Evolutionary conservation across 1,140 invertebrate species (phyloP).

Genomic region (Drosophila ficusphila): DNA sequence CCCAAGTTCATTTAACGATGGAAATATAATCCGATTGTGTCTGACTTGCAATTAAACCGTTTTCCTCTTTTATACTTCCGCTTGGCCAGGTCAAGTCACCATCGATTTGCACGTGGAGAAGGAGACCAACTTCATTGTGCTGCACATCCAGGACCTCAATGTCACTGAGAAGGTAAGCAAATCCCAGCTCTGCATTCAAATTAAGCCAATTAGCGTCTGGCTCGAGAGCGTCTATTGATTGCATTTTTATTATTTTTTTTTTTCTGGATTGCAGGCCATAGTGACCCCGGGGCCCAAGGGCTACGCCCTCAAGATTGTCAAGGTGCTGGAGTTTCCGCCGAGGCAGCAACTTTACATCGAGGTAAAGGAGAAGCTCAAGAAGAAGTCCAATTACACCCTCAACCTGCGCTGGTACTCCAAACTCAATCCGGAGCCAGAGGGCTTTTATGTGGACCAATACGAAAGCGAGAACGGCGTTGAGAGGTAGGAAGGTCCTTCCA

Average conservation of each 20-base stretch:
- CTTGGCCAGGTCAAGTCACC: conserved; percentile 89
- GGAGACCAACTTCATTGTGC: conserved; percentile 94
- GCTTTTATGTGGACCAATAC: conserved; percentile 97
- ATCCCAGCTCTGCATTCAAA: conserved; percentile 19
- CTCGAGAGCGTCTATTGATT: conserved; percentile 47
- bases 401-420: conserved; percentile 92
- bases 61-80: conserved; percentile 25
- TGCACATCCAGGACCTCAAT: conserved; percentile 95
- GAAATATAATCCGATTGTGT: conserved; percentile 48
- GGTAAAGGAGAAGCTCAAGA: conserved; percentile 91
- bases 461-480: conserved; percentile 89
- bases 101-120: conserved; percentile 93
- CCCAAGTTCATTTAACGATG: conserved; percentile 10
- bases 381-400: conserved; percentile 93
- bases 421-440: conserved; percentile 92
- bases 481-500: conserved; percentile 87
- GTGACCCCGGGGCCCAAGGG: conserved; percentile 88
- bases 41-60: conserved; percentile 12
- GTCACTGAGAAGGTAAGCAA: conserved; percentile 90
- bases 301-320: conserved; percentile 89
- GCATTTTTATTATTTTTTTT: conserved; percentile 24
- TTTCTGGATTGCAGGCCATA: conserved; percentile 87
- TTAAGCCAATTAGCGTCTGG: conserved; percentile 39
- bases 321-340: conserved; percentile 91
- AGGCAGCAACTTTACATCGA: conserved; percentile 95